These are phyloP conservation scores for Gymnothorax javanicus DNA, from an alignment of 2,797 vertebrate genomes.

Conservation along the genomic window DNA sequence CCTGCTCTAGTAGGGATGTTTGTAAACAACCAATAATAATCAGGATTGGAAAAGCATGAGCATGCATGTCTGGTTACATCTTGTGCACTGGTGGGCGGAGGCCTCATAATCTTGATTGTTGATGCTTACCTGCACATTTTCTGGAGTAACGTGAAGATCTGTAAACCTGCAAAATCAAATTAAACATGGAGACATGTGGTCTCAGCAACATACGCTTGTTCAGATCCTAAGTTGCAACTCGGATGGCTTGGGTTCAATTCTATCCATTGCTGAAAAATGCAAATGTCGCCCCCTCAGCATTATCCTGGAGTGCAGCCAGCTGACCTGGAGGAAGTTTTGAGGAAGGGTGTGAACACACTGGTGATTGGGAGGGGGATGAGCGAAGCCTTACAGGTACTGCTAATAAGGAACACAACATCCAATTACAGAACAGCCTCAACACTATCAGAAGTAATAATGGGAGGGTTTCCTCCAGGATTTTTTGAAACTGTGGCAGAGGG, in stretches of 20 bases:
- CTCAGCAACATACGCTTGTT: background rate
- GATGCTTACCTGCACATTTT: background rate
- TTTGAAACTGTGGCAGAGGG: too few species aligned
- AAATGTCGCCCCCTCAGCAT: constrained; percentile 71
- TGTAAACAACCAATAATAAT: background rate
- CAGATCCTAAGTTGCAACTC: background rate
- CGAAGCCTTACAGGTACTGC: constrained; percentile 87
- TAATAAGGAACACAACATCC: background rate
- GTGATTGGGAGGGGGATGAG: constrained; percentile 95
- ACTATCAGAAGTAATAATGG: background rate
- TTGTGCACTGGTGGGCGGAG: background rate
- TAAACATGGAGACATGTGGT: background rate
- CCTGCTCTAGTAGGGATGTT: background rate
- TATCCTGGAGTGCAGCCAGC: constrained; percentile 90
- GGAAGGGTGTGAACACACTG: constrained; percentile 78
- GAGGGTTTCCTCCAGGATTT: too few species aligned
- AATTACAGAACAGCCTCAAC: background rate
- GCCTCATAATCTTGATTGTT: background rate
- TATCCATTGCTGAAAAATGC: background rate
- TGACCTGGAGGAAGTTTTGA: constrained; percentile 88
- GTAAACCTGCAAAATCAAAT: background rate
- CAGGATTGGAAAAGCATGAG: background rate
- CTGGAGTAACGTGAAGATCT: background rate
- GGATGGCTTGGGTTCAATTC: background rate
- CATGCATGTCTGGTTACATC: background rate